phyloP scores from a whole-genome alignment of 2,888 invertebrate species.

The Liposcelis brunnea region DNA sequence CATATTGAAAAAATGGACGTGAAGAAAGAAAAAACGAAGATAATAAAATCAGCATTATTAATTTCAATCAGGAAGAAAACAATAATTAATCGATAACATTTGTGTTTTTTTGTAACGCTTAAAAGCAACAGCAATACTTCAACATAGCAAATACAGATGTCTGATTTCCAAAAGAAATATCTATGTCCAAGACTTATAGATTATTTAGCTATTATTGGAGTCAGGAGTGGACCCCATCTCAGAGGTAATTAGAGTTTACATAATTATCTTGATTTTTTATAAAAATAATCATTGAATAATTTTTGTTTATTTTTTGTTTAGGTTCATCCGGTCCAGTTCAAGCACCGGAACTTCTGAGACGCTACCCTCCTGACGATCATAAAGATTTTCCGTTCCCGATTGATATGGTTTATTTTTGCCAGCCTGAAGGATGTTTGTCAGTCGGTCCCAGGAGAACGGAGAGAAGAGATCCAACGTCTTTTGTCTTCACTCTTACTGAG shows the following conservation, averaged over 20 bases:
- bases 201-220: constrained; percentile 94
- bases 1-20: too few relatives aligned
- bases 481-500: constrained; percentile 95
- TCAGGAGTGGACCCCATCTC: constrained; percentile 28
- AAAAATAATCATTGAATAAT: too few relatives aligned
- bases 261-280: too few relatives aligned
- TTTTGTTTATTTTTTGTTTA: too few relatives aligned
- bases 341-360: constrained; percentile 83
- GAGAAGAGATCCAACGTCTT: constrained; percentile 80
- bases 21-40: too few relatives aligned
- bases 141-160: constrained; percentile 12
- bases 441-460: constrained; percentile 75
- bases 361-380: constrained; percentile 92
- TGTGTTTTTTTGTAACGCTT: too few relatives aligned
- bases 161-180: constrained; percentile 56
- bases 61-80: too few relatives aligned
- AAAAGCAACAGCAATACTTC: too few relatives aligned
- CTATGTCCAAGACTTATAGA: constrained; percentile 80
- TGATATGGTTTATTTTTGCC: constrained; percentile 99
- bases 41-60: too few relatives aligned
- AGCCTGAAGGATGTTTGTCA: constrained; percentile 94
- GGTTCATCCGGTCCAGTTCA: constrained; percentile 29
- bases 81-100: too few relatives aligned
- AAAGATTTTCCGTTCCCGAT: constrained; percentile 92
- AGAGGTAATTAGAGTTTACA: constrained; percentile 5